phyloP scores from a whole-genome alignment of 2,797 vertebrate species.

The Limosa lapponica region DNA sequence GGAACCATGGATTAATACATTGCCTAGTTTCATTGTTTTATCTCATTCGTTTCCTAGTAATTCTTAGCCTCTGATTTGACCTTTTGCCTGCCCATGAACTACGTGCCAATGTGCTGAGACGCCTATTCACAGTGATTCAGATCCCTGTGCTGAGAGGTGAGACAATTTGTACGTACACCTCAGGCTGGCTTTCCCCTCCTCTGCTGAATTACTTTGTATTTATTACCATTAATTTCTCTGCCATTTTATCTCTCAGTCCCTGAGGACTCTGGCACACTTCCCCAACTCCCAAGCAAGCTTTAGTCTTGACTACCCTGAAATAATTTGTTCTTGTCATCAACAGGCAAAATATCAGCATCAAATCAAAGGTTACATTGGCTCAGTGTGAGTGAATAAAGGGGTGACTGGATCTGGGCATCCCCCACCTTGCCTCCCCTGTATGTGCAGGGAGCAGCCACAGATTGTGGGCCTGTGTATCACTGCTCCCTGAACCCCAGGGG shows the following conservation, averaged over 20 bases:
- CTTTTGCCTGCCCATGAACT: background rate
- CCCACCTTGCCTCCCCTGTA: rapidly evolving
- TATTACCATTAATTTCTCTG: conserved; percentile 10
- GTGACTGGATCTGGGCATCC: background rate
- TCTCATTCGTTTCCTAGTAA: background rate
- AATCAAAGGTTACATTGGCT: background rate
- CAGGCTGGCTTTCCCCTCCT: rapidly evolving
- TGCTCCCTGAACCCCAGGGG: background rate
- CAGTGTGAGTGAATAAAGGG: background rate
- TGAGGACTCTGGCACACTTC: background rate
- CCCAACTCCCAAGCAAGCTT: background rate
- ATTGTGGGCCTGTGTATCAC: background rate
- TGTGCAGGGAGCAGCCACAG: rapidly evolving
- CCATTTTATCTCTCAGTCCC: background rate
- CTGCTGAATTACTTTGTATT: background rate
- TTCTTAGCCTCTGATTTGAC: background rate
- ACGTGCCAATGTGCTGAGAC: rapidly evolving
- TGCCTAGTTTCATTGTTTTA: background rate
- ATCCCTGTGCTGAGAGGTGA: background rate
- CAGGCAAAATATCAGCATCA: background rate
- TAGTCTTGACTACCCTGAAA: background rate
- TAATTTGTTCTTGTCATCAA: background rate
- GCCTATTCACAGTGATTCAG: background rate
- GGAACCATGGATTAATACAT: background rate
- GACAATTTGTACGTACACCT: background rate